Base-by-base conservation (phyloP, 1,140 invertebrate genomes). In the Eriocheir sinensis region DNA sequence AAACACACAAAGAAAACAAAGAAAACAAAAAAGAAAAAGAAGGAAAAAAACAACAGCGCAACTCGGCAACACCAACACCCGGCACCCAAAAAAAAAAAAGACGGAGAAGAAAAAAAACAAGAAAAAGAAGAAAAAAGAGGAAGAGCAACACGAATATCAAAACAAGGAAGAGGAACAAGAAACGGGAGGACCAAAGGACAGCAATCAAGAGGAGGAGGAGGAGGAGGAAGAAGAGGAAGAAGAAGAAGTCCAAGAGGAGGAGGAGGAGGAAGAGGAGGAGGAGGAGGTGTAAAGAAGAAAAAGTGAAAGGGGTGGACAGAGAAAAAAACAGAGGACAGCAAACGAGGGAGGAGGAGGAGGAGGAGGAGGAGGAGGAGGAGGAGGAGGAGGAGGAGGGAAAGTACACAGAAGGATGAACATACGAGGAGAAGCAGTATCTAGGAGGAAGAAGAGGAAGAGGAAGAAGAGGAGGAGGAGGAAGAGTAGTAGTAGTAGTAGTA, bases 241-340 rank as follows among this genome's bases (percentile, higher is more conserved):
- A 32, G 88, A 15, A n/a, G 36, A 4, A 41, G 34, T 86, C 40
- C 83, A 38, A 34, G 38, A 41, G 8, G 86, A 40, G 86, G 86
- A 41, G 88, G 88, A 89, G 44, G 40, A 89, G 38, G 88, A 41
- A 3, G 40, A 44, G 40, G 44, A 15, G 40, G 88, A 89, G 40
- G 85, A 83, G 36, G 40, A 86, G 83, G 34, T 34, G 83, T 3
- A 86, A 4, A 6, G 83, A 86, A 34, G 30, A 86, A 0, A 34
- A 34, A 41, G 83, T 86, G 83, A 86, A 21, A 72, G n/a, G n/a
- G n/a, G n/a, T n/a, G n/a, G n/a, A 72, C 60, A 72, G 60, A 72
- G 81, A 27, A 88, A 21, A 41, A 34, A 6, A 40, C 17, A 41
- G 38, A 88, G 17, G 38, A 34, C 38, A 30, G 41, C 27, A 21